Evolutionary conservation across 2,113 vertebrate genomes (phyloP).

Genomic region (Donacobius atricapilla): DNA sequence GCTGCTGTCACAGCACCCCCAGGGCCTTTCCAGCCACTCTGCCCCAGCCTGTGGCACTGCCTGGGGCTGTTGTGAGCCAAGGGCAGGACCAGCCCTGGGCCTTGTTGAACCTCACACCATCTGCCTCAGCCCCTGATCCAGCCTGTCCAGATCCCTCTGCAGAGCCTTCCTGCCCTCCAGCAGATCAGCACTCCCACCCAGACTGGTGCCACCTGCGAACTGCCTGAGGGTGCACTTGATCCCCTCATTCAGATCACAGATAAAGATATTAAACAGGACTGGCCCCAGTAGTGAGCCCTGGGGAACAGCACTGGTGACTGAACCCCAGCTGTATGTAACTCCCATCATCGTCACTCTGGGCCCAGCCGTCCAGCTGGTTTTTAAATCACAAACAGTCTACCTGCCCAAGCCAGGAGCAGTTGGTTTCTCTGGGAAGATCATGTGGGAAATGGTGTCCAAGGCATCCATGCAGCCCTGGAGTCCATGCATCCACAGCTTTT

Average conservation of each 20-base stretch:
- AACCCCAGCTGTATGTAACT: background rate
- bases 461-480: background rate
- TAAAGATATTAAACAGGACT: too few species aligned
- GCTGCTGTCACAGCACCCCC: background rate
- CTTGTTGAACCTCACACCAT: background rate
- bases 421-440: background rate
- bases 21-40: background rate
- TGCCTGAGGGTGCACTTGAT: too few species aligned
- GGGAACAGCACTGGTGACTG: too few species aligned
- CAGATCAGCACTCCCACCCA: background rate
- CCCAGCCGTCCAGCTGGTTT: background rate
- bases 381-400: background rate
- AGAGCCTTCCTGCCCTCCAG: background rate
- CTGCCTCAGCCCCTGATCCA: background rate
- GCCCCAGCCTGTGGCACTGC: background rate
- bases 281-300: background rate
- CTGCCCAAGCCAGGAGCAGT: background rate
- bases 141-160: too few species aligned
- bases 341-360: background rate
- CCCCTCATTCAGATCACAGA: too few species aligned
- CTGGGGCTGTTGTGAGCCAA: background rate
- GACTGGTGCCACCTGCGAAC: too few species aligned
- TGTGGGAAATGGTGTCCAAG: background rate
- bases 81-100: background rate
- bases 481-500: background rate